A percentile compares a stretch with the other conserved stretches of the same genome.
These are phyloP conservation scores for Adelphocoris suturalis DNA, from an alignment of 2,888 invertebrate species.

Conservation along the genomic window DNA sequence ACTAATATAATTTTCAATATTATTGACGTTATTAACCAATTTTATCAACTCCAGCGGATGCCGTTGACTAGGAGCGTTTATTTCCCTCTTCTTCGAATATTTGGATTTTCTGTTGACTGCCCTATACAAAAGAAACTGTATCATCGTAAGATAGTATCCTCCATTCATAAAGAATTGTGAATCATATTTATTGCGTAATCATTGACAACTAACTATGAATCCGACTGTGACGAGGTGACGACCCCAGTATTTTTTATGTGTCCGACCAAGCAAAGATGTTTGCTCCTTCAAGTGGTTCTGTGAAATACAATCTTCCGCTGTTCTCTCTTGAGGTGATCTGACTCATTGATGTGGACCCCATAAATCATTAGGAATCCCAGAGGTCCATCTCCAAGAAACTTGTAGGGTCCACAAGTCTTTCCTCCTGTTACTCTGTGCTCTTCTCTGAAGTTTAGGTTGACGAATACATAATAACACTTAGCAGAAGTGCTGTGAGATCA, in stretches of 20 bases:
- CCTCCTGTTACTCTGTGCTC: too few species aligned
- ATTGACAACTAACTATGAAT: not conserved
- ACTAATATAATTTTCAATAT: too few species aligned
- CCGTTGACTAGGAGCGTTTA: not conserved
- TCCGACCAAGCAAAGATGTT: not conserved
- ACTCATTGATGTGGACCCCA: not conserved
- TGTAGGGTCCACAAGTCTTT: not conserved
- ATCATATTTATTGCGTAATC: not conserved
- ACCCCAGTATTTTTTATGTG: not conserved
- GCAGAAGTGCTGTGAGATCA: too few species aligned
- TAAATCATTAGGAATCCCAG: not conserved
- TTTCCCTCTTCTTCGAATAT: not conserved
- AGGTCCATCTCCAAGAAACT: not conserved
- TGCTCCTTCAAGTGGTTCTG: conserved; percentile 5
- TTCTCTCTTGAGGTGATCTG: not conserved
- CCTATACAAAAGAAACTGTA: not conserved
- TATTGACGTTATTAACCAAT: too few species aligned
- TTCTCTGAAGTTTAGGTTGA: too few species aligned
- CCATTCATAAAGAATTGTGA: not conserved
- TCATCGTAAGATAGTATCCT: not conserved
- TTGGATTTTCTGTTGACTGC: not conserved
- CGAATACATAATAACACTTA: too few species aligned
- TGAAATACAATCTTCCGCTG: not conserved
- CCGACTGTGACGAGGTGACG: not conserved
- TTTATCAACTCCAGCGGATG: not conserved